Percentiles rank a stretch among this genome's conserved stretches.
Conservation (phyloP, 2,888 invertebrate genomes). For the Plagodis dolabraria region DNA sequence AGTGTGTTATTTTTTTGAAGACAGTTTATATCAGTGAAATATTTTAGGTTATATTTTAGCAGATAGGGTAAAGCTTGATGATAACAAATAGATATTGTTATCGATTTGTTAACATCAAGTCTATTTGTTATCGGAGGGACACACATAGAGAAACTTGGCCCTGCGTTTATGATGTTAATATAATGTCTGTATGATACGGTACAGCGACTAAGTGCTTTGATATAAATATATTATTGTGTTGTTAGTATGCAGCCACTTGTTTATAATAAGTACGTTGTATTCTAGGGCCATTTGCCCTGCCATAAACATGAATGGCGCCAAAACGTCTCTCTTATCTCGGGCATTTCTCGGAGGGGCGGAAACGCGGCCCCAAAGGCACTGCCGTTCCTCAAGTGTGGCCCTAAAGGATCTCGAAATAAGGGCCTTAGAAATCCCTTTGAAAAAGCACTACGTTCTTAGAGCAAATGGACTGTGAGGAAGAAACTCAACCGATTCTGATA, state of each 20-base stretch:
- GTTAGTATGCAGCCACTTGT: constrained; percentile 63
- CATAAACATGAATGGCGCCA: constrained; percentile 84
- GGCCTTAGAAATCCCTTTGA: constrained; percentile 72
- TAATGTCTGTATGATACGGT: too few species aligned
- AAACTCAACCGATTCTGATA: constrained; percentile 77
- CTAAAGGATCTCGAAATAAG: constrained; percentile 82
- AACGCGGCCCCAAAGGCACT: constrained; percentile 74
- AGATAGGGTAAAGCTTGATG: too few species aligned
- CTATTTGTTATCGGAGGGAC: too few species aligned
- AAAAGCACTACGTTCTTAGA: constrained; percentile 76
- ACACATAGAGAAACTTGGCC: too few species aligned
- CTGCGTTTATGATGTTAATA: too few species aligned
- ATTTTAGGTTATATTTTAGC: too few species aligned
- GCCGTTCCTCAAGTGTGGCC: constrained; percentile 79
- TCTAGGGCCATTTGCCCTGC: constrained; percentile 81
- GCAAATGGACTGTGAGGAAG: constrained; percentile 82
- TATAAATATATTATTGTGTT: constrained; percentile 28
- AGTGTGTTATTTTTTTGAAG: too few species aligned
- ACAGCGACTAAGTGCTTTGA: neutral
- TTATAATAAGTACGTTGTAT: constrained; percentile 82
- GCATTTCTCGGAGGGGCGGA: constrained; percentile 81
- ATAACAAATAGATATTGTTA: too few species aligned
- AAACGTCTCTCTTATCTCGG: constrained; percentile 85
- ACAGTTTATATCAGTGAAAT: too few species aligned
- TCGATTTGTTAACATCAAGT: too few species aligned